phyloP scores from a whole-genome alignment of 2,113 vertebrate species.

The Pipa parva region DNA sequence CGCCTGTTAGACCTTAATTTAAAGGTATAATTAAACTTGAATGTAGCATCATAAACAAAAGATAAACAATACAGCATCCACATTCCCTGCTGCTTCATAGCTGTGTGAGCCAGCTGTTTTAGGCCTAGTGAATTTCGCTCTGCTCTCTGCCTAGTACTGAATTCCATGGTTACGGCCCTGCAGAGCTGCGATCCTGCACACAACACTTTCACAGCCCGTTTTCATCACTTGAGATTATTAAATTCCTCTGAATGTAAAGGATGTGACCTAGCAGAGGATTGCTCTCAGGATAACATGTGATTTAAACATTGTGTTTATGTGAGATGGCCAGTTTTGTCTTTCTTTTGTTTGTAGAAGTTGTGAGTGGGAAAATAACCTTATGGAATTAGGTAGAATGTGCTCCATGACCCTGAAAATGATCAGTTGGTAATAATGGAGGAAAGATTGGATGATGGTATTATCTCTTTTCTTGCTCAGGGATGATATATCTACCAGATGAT shows the following conservation, averaged over 20 bases:
- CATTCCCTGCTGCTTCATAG: slow-evolving; percentile 94
- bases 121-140: slow-evolving; percentile 88
- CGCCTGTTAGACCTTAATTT: slow-evolving; percentile 99
- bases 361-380: slow-evolving; percentile 25
- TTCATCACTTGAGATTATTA: slow-evolving; percentile 44
- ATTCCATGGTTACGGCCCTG: slow-evolving; percentile 66
- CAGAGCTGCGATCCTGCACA: slow-evolving; percentile 47
- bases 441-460: not conserved
- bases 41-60: slow-evolving; percentile 99
- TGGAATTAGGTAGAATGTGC: slow-evolving; percentile 37
- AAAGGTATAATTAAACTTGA: slow-evolving; percentile 99
- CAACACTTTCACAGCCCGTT: slow-evolving; percentile 37
- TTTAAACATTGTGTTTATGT: slow-evolving; percentile 23
- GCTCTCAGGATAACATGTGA: slow-evolving; percentile 7
- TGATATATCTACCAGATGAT: not conserved
- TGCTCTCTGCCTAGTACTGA: slow-evolving; percentile 72
- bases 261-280: slow-evolving; percentile 33
- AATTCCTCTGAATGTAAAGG: slow-evolving; percentile 44
- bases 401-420: slow-evolving; percentile 30
- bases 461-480: not conserved
- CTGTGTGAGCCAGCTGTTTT: slow-evolving; percentile 93
- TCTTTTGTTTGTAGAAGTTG: slow-evolving; percentile 36
- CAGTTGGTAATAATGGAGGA: slow-evolving; percentile 4
- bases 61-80: slow-evolving; percentile 97
- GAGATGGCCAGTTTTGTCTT: slow-evolving; percentile 40